Percentiles rank a stretch among this genome's conserved stretches.
Conservation (phyloP, 2,113 vertebrate genomes). For the Pao palembangensis region DNA sequence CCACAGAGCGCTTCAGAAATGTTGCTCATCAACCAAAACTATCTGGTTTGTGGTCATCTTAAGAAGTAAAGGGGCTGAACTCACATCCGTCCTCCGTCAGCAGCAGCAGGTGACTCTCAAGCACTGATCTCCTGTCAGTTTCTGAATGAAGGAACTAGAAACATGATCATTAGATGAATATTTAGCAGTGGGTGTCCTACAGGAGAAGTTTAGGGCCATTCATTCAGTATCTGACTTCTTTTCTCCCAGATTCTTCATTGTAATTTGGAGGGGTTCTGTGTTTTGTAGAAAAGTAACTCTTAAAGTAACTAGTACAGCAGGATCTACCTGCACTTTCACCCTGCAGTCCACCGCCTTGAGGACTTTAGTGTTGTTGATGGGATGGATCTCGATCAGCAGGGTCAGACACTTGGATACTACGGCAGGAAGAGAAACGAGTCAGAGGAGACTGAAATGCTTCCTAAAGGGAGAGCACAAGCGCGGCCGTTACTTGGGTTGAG, state of each 20-base stretch:
- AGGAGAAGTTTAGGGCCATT: background rate
- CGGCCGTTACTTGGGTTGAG: conserved; percentile 83
- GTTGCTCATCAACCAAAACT: background rate
- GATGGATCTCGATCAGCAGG: conserved; percentile 89
- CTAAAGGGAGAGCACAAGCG: background rate
- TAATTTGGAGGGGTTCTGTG: too few species aligned
- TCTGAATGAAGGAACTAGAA: conserved; percentile 84
- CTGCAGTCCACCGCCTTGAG: conserved; percentile 91
- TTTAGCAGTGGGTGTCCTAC: background rate
- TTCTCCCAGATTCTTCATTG: background rate
- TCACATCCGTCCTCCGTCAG: conserved; percentile 93
- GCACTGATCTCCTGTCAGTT: conserved; percentile 59
- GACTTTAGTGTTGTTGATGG: conserved; percentile 90
- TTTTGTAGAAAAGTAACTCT: too few species aligned
- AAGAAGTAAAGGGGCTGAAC: conserved; percentile 29
- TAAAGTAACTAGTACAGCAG: conserved; percentile 9
- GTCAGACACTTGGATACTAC: conserved; percentile 87
- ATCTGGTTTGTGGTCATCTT: background rate
- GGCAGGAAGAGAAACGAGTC: background rate
- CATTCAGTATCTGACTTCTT: too few species aligned
- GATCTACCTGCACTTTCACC: conserved; percentile 85
- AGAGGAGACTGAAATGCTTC: background rate
- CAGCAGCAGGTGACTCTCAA: conserved; percentile 84
- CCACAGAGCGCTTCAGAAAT: background rate
- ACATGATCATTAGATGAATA: background rate